Base-by-base conservation (phyloP, 92 coral and sea anemone genomes). In the Epizoanthus scotinus region DNA sequence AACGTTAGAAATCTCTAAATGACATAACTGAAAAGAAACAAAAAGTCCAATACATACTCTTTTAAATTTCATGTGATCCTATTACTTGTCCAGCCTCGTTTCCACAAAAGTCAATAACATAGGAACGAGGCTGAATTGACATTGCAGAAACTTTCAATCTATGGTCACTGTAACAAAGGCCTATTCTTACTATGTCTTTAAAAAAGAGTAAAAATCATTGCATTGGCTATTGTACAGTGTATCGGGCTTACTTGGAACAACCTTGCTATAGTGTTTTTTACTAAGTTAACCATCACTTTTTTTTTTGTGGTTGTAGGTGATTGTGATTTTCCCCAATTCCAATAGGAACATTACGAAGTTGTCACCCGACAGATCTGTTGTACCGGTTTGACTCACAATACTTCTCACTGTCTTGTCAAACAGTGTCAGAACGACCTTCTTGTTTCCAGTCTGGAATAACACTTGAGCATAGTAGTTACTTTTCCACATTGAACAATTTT, bases 401-500 rank as follows among this genome's bases (percentile, higher is more conserved):
- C 47, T 40, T 40, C 47, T 40, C 47, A 40, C 47, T 40, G 47
- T 40, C 8, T 40, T 40, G 47, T 40, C 62, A 2, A 57, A 57
- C 63, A 57, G 63, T 57, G 27, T 57, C 25, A n/a, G 63, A 57
- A 57, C 8, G 21, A 57, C 27, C 1, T 57, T 57, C 63, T 57
- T 26, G n/a, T 57, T 57, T 57, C 63, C 63, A 57, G 63, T 57
- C 63, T 57, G 63, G 63, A 57, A 57, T 20, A 57, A 57, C 63
- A 19, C 63, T 26, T 57, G 63, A 20, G 27, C 63, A 57, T 57
- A 57, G 27, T 57, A 57, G 19, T 57, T 57, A 57, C 19, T 57
- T 57, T 57, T 57, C 63, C 63, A 57, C 63, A 57, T 57, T 57
- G 63, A 57, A 57, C 63, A 57, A 57, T 57, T n/a, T 57, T 57